Evolutionary conservation across 1,140 invertebrate genomes (phyloP).

Genomic region (Cheumatopsyche charites): DNA sequence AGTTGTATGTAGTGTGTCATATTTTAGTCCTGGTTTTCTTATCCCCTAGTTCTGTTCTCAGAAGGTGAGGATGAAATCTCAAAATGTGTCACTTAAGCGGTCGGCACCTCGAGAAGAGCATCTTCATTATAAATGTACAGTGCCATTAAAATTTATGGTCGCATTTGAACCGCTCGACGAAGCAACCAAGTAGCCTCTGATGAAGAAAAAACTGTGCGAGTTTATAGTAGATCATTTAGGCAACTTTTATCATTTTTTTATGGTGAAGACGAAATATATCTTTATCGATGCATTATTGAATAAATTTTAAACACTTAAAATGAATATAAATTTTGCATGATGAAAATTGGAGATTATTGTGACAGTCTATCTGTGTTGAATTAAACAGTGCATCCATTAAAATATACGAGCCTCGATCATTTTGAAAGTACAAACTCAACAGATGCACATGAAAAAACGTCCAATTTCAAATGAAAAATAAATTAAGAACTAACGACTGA

Average conservation of each 20-base stretch:
- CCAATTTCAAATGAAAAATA: conserved; percentile 25
- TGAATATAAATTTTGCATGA: no score
- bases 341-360: no score
- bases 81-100: conserved; percentile 28
- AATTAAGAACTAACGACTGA: conserved; percentile 29
- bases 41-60: neutral
- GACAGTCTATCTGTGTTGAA: no score
- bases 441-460: no score
- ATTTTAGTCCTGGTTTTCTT: neutral
- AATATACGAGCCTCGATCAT: no score
- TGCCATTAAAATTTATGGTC: conserved; percentile 28
- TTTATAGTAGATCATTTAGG: conserved; percentile 17
- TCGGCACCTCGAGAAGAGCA: conserved; percentile 9
- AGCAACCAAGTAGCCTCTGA: neutral
- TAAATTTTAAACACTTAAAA: no score
- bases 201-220: conserved; percentile 2
- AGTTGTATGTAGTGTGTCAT: neutral
- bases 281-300: no score
- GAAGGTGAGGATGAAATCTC: neutral
- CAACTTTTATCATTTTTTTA: conserved; percentile 16
- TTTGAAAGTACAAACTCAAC: no score
- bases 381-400: no score
- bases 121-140: conserved; percentile 30
- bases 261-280: neutral
- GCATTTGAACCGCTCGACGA: conserved; percentile 14